phyloP scores from a whole-genome alignment of 2,113 vertebrate genomes.

The Casuarius casuarius region DNA sequence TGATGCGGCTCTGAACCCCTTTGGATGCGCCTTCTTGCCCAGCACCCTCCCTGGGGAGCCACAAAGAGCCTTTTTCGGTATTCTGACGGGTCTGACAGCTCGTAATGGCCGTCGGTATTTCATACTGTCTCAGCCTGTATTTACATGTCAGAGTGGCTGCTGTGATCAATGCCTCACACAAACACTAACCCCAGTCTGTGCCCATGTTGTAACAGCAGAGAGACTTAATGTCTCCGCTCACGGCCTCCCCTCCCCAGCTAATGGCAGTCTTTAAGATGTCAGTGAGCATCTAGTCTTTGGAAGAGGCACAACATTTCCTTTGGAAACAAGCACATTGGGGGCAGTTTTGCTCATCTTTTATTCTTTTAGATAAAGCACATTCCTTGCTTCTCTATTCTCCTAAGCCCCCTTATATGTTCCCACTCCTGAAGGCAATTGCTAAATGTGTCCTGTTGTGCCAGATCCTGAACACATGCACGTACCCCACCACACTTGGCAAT shows the following conservation, averaged over 20 bases:
- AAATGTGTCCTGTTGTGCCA: neutral
- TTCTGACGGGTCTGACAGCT: neutral
- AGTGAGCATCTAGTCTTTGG: neutral
- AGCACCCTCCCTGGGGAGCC: neutral
- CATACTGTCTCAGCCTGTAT: neutral
- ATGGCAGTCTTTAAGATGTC: rapidly evolving
- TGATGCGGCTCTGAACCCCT: neutral
- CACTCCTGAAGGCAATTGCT: neutral
- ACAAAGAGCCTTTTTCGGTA: neutral
- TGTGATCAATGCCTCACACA: neutral
- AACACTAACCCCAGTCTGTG: neutral
- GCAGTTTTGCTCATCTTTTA: neutral
- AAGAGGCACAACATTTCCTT: neutral
- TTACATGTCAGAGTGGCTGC: neutral
- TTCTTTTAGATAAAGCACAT: neutral
- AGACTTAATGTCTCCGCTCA: rapidly evolving
- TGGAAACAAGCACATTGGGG: neutral
- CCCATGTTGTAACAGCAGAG: neutral
- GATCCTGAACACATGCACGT: neutral
- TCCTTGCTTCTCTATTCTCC: neutral
- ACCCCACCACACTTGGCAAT: neutral
- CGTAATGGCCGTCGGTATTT: neutral
- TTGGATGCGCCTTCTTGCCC: neutral
- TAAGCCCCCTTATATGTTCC: rapidly evolving
- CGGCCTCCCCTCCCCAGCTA: neutral